Base-by-base conservation (phyloP, 2,888 invertebrate species). In the Scaptomyza caliginosa region DNA sequence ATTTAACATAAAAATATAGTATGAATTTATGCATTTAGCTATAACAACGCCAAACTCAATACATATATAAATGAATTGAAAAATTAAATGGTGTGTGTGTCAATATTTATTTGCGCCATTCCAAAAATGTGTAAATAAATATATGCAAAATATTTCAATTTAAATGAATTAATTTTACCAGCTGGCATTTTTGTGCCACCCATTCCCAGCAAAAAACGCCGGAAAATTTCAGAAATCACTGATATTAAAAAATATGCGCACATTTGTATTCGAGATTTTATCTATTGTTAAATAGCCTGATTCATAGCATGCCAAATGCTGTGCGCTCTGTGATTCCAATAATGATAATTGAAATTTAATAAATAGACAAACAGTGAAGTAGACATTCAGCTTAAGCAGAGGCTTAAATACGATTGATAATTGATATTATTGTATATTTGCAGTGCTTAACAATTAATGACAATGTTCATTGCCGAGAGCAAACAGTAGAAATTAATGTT, bases 161-260 rank as follows among this genome's bases (percentile, higher is more conserved):
- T 48, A 77, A 83, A 67, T 79, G 74, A 73, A 83, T 79, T 69
- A 70, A 76, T 82, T 79, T 83, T 57, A 73, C 49, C 67, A 72
- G 57, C 60, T 70, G 68, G 62, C 51, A 55, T 74, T 70, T 67
- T 55, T 38, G 23, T 30, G 8, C 17, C 7, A 8, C 17, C 32
- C 16, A 10, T 34, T 28, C 11, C 39, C 3, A 13, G 13, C 10
- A 10, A 30, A 17, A 40, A 40, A 5, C n/a, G 5, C 42, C 24
- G 50, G 36, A 49, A 64, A 52, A 50, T 46, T 11, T 21, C 48
- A 32, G 55, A 55, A 66, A 56, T 52, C 39, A 23, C 10, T 21
- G 34, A 50, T 57, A 58, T 54, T 43, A 16, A 68, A 39, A 68
- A 54, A 40, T 46, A 26, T 55, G 17, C 46, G 3, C 17, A 13